These are phyloP conservation scores for Paedocypris micromegethes DNA, from an alignment of 2,797 vertebrate genomes.

Conservation along the genomic window DNA sequence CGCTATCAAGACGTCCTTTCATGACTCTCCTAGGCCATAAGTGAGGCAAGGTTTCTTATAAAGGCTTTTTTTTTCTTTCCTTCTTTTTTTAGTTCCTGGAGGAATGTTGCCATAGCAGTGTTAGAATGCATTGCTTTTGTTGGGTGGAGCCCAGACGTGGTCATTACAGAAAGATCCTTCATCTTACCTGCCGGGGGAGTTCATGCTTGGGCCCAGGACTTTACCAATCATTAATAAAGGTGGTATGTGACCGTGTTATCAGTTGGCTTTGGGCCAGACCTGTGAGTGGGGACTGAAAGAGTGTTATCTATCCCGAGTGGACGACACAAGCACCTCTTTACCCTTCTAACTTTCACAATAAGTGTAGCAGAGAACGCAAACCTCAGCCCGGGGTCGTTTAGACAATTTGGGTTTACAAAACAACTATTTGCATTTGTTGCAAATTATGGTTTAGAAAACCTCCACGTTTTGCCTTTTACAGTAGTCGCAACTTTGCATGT, in stretches of 20 bases:
- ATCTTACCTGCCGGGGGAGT: constrained; percentile 38
- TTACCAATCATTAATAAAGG: constrained; percentile 77
- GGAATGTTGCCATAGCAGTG: constrained; percentile 18
- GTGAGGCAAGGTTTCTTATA: constrained; percentile 7
- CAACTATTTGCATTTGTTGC: constrained; percentile 15
- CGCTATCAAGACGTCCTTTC: constrained; percentile 18
- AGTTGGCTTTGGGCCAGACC: constrained; percentile 62
- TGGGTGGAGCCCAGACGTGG: constrained; percentile 35
- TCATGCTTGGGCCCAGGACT: constrained; percentile 48
- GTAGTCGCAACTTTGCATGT: constrained; percentile 3
- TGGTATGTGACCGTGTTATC: constrained; percentile 73
- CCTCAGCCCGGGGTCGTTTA: constrained; percentile 12
- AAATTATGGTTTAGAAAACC: constrained; percentile 2
- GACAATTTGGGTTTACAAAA: constrained; percentile 9
- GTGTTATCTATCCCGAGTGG: constrained; percentile 62
- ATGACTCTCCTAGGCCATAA: neutral
- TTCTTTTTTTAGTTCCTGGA: constrained; percentile 25
- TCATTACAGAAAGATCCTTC: constrained; percentile 37
- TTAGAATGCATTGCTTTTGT: constrained; percentile 23
- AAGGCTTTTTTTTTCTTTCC: neutral
- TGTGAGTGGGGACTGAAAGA: constrained; percentile 45
- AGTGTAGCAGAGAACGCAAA: constrained; percentile 29
- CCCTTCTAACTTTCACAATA: constrained; percentile 36
- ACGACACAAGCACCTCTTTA: constrained; percentile 40
- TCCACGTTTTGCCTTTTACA: neutral